Evolutionary conservation across 1,140 invertebrate genomes (phyloP), one percentile per base, ranked within the genome.

Genomic region (Drosophila leontia): DNA sequence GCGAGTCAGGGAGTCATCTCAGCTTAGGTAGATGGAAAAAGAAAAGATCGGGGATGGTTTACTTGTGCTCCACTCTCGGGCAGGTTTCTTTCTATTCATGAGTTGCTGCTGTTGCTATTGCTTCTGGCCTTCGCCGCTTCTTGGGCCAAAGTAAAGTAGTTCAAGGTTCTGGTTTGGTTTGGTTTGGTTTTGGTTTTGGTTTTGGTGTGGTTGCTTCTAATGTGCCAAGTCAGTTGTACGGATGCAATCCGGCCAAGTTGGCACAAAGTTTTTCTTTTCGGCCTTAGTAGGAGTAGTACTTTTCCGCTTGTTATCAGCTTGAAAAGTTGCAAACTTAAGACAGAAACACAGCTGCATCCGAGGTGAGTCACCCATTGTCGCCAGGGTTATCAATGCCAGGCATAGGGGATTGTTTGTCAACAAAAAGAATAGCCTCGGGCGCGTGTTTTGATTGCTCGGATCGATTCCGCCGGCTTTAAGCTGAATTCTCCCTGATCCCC

Each of bases 71-170:
- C n/a, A 57, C 19, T n/a, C 26, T 13, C 34, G 26, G 39, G 67
- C 72, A 68, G 72, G 74, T 77, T 68, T 77, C 34, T 56, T 76
- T 77, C 64, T 69, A 60, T 78, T 77, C 63, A 61, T 47, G 39
- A 62, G 32, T 75, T 72, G 60, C 34, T 56, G 26, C 48, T 56
- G 17, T 39, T 32, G 45, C 39, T 56, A 50, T 19, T 26, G 56
- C 26, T 64, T 17, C 39, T 75, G 58, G 59, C 60, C 70, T 75
- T 74, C 69, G 39, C 26, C 17, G 11, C 26, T 42, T 57, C 55
- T 47, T 26, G 17, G 51, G 39, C n/a, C 35, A 71, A 35, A 69
- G 15, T 15, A 70, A 78, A 78, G 75, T 78, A 71, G 76, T 71
- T 78, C 76, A 78, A 78, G 76, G 76, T 71, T 78, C 61, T 70